Evolutionary conservation across 2,888 invertebrate species (phyloP), one percentile per base, ranked within the genome.

Genomic region (Drosophila hamatofila): DNA sequence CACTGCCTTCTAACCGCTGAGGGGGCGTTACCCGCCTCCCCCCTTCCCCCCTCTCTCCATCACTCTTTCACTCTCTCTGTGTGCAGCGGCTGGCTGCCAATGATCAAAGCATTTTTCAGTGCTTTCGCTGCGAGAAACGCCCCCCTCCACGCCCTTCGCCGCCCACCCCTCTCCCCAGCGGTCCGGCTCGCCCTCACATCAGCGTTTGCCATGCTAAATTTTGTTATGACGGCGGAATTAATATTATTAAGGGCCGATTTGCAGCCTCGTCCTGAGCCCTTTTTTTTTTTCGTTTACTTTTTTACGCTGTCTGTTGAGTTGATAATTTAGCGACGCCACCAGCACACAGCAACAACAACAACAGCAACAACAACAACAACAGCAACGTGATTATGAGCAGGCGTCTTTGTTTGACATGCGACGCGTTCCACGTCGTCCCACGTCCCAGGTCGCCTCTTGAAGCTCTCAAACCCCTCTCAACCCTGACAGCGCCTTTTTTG

Each of bases 221-320:
- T 80, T 88, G 85, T 86, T 86, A 86, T 86, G 85, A 86, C 89
- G 88, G 85, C 85, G 80, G 85, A 84, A 89, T 86, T 86, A 86
- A 86, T 86, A 80, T 88, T 89, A 89, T 86, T 86, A 86, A 86
- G 89, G 85, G 88, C 70, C 88, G 89, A 78, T 81, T 81, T 77
- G 65, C 72, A 68, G 81, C 72, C 62, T 66, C 72, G 61, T 63
- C 60, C 54, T 60, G 57, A 60, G 71, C 58, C 61, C 64, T 65
- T 62, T 71, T 67, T 59, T 42, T 39, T n/a, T 11, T 46, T 56
- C 51, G 54, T 59, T 44, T 58, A 14, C 44, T 42, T 39, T 60
- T 57, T 41, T 25, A 35, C 27, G 55, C 52, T 54, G 39, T 39
- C 66, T 83, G 74, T 74, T 80, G 72, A 80, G 89, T 83, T 88